A percentile compares a stretch with the other conserved stretches of the same genome.
Evolutionary conservation across 2,888 invertebrate species (phyloP).

Genomic region (Acleris literana): DNA sequence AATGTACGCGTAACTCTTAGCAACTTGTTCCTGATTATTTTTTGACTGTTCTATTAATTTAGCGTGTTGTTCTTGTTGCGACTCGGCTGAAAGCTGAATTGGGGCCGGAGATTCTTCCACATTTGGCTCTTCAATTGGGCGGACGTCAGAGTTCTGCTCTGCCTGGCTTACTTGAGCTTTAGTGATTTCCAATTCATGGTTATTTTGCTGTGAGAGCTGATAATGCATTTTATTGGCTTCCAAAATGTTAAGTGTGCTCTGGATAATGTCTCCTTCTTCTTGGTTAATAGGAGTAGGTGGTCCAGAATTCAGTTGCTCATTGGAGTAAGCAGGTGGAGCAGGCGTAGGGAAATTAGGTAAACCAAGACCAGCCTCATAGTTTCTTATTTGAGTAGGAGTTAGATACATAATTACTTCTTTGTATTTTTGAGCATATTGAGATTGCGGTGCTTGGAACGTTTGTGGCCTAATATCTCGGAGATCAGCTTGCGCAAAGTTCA

Average conservation of each 20-base stretch:
- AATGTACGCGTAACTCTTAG: constrained; percentile 33
- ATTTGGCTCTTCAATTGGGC: constrained; percentile 34
- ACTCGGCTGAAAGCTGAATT: constrained; percentile 6
- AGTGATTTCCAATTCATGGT: constrained; percentile 12
- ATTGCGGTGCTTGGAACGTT: constrained; percentile 45
- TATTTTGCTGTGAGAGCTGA: constrained; percentile 4
- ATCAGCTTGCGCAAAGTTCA: constrained; percentile 49
- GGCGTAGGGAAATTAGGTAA: constrained; percentile 38
- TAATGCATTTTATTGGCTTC: constrained; percentile 29
- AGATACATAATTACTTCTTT: constrained; percentile 68
- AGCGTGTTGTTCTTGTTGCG: constrained; percentile 26
- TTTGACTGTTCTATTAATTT: constrained; percentile 26
- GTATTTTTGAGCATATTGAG: constrained; percentile 45
- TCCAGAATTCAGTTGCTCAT: constrained; percentile 15
- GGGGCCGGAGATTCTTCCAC: constrained; percentile 33
- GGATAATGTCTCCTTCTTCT: constrained; percentile 29
- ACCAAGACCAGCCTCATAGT: constrained; percentile 55
- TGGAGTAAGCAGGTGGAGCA: constrained; percentile 12
- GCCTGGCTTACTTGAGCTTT: constrained; percentile 7
- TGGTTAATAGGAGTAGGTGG: constrained; percentile 16
- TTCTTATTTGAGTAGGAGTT: constrained; percentile 65
- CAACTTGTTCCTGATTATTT: constrained; percentile 22
- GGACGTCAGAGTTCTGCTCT: constrained; percentile 9
- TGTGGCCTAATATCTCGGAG: constrained; percentile 55
- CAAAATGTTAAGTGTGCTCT: constrained; percentile 28